These are phyloP conservation scores for Aleiodes leptofemur DNA, from an alignment of 2,888 invertebrate genomes.

Conservation along the genomic window DNA sequence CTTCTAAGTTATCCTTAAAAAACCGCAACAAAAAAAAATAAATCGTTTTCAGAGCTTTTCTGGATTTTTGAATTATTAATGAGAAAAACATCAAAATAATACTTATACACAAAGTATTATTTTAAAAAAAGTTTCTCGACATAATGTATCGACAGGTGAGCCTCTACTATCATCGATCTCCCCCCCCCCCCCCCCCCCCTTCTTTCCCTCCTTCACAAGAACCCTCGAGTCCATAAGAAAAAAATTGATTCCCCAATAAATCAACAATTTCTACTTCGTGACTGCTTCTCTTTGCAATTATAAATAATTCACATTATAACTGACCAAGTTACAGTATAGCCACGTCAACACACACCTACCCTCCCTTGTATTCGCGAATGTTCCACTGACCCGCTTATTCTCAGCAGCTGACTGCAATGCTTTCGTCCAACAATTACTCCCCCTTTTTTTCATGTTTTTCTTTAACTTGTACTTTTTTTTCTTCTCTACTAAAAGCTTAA, in stretches of 20 bases:
- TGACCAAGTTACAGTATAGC: slow-evolving; percentile 10
- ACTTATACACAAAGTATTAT: too few species aligned
- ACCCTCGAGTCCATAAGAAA: too few species aligned
- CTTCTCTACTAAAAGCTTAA: too few species aligned
- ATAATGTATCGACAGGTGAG: background rate
- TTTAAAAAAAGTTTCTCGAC: background rate
- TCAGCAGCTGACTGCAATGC: slow-evolving; percentile 17
- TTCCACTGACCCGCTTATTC: slow-evolving; percentile 26
- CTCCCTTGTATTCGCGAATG: background rate
- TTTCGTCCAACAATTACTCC: slow-evolving; percentile 11
- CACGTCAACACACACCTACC: slow-evolving; percentile 12
- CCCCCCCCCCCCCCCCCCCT: too few species aligned
- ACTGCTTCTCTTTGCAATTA: slow-evolving; percentile 3
- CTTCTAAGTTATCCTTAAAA: background rate
- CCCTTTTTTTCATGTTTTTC: background rate
- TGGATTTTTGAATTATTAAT: background rate
- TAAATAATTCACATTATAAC: slow-evolving; percentile 23
- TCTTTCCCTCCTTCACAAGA: too few species aligned
- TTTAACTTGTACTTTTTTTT: background rate
- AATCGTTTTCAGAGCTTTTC: background rate
- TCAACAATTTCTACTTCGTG: background rate
- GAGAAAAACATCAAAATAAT: background rate
- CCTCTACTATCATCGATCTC: too few species aligned
- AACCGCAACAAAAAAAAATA: background rate
- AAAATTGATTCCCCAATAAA: background rate